These are phyloP conservation scores for Seira sanloemensis DNA, from an alignment of 2,888 invertebrate species.

Conservation along the genomic window DNA sequence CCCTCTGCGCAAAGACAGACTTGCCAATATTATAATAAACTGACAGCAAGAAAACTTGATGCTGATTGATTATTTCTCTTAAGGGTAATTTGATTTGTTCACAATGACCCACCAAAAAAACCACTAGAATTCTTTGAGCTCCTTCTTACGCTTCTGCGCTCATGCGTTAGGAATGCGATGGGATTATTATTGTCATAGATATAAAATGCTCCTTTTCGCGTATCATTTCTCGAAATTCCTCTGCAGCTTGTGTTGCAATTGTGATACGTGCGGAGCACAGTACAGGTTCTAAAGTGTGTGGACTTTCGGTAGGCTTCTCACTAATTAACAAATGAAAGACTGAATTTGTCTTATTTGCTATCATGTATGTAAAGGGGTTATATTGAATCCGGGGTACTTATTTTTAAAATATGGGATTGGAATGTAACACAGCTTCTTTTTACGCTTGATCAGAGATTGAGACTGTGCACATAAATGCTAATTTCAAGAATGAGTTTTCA, in stretches of 20 bases:
- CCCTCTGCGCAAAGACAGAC: conserved; percentile 24
- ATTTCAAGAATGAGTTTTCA: background rate
- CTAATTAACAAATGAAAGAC: background rate
- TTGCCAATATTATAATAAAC: conserved; percentile 41
- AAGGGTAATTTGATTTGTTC: conserved; percentile 50
- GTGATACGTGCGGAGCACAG: background rate
- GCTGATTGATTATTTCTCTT: conserved; percentile 61
- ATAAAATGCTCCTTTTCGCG: background rate
- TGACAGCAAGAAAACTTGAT: conserved; percentile 55
- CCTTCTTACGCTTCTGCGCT: background rate
- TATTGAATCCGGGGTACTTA: conserved; percentile 1
- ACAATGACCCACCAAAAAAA: conserved; percentile 28
- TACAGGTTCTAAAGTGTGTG: too few relatives aligned
- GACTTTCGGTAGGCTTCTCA: too few relatives aligned
- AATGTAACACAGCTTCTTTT: background rate
- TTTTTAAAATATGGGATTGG: conserved; percentile 1
- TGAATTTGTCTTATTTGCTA: background rate
- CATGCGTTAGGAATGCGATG: background rate
- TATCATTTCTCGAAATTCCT: background rate
- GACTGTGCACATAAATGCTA: background rate
- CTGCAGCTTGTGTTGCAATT: background rate
- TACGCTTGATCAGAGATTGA: background rate
- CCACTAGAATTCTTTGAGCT: background rate
- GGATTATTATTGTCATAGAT: background rate
- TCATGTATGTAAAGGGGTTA: background rate